These are phyloP conservation scores for Circaetus cinerascens DNA, from an alignment of 2,113 vertebrate species.

Conservation along the genomic window DNA sequence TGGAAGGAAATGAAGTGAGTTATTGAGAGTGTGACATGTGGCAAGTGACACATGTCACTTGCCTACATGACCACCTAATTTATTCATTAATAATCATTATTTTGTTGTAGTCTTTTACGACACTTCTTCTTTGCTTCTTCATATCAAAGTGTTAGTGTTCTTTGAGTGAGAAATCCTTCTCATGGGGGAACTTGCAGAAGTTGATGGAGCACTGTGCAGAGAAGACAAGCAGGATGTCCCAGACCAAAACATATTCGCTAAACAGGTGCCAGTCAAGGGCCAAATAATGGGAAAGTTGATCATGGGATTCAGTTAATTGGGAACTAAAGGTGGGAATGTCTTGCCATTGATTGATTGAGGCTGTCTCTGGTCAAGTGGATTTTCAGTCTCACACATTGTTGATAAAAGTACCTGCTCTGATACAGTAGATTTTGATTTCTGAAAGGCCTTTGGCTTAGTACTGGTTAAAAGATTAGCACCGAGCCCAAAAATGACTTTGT, in stretches of 20 bases:
- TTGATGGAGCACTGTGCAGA: not conserved
- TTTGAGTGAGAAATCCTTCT: not conserved
- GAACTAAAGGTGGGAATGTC: not conserved
- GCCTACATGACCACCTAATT: too few species aligned
- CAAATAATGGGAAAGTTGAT: not conserved
- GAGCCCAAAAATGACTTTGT: not conserved
- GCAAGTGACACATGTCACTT: too few species aligned
- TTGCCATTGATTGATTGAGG: not conserved
- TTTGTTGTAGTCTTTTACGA: too few species aligned
- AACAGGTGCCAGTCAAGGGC: not conserved
- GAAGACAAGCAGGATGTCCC: not conserved
- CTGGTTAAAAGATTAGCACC: not conserved
- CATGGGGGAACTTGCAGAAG: not conserved
- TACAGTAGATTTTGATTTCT: not conserved
- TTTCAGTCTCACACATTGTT: not conserved
- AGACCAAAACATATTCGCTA: not conserved
- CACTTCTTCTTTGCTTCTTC: too few species aligned
- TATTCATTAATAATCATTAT: too few species aligned
- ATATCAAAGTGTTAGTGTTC: too few species aligned
- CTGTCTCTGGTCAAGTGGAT: not conserved
- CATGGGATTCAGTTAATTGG: not conserved
- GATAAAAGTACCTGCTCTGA: not conserved
- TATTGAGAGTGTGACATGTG: too few species aligned
- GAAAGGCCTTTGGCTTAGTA: not conserved
- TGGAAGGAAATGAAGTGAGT: too few species aligned